Evolutionary conservation across 2,888 invertebrate species (phyloP).

Genomic region (Pharmacophagus antenor): DNA sequence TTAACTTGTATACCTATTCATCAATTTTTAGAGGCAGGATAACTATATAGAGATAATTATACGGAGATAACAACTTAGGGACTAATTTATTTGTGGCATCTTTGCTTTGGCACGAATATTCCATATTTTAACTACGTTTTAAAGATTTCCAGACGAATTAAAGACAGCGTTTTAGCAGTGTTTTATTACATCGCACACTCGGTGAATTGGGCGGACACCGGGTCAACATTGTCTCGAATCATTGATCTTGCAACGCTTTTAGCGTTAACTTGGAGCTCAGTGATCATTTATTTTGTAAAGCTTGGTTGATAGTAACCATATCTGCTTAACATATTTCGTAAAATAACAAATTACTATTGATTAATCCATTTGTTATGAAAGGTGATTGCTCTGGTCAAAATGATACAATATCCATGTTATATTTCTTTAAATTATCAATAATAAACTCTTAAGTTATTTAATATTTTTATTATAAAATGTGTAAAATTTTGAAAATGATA

Average conservation of each 20-base stretch:
- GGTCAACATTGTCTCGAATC: slow-evolving; percentile 21
- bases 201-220: slow-evolving; percentile 11
- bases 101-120: background rate
- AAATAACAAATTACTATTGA: too few relatives aligned
- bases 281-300: slow-evolving; percentile 16
- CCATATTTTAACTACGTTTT: background rate
- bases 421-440: too few relatives aligned
- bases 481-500: background rate
- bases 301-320: background rate
- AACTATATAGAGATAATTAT: too few relatives aligned
- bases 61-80: too few relatives aligned
- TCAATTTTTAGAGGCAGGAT: too few relatives aligned
- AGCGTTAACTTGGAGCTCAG: slow-evolving; percentile 5
- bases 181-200: slow-evolving; percentile 14
- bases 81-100: too few relatives aligned
- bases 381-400: too few relatives aligned
- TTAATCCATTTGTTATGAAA: too few relatives aligned
- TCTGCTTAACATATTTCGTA: background rate
- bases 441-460: too few relatives aligned
- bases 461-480: too few relatives aligned
- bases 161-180: slow-evolving; percentile 10
- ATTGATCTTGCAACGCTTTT: slow-evolving; percentile 24
- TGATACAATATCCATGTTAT: too few relatives aligned
- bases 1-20: too few relatives aligned
- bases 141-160: background rate